Evolutionary conservation across 2,113 vertebrate genomes (phyloP).

Genomic region (Plecotus auritus): DNA sequence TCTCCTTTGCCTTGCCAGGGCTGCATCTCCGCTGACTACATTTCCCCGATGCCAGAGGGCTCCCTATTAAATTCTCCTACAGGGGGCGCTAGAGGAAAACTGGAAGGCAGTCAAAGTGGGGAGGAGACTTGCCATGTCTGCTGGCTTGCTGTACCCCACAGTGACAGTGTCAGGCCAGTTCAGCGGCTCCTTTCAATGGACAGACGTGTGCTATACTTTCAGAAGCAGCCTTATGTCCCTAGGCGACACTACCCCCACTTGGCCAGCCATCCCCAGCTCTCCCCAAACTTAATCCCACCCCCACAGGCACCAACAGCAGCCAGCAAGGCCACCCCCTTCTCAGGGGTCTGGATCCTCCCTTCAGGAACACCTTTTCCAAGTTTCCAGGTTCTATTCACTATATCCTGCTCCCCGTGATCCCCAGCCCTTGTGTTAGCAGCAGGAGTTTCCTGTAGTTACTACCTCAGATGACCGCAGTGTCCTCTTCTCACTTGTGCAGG

Average conservation of each 20-base stretch:
- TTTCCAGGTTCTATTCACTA: neutral
- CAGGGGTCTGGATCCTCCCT: neutral
- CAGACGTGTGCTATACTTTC: neutral
- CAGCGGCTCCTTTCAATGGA: neutral
- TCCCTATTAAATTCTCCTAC: neutral
- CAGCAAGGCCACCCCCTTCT: no score
- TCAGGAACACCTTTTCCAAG: fast-evolving
- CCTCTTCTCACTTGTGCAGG: neutral
- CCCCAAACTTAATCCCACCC: no score
- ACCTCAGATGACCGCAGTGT: fast-evolving
- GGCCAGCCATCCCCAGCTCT: neutral
- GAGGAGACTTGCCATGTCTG: neutral
- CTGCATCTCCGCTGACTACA: no score
- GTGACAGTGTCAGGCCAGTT: neutral
- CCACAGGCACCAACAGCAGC: fast-evolving
- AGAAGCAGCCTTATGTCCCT: neutral
- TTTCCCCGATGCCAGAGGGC: fast-evolving
- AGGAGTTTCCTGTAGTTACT: neutral
- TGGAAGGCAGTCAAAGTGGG: fast-evolving
- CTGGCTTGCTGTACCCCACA: no score
- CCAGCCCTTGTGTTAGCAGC: neutral
- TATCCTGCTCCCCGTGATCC: neutral
- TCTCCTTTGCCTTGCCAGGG: fast-evolving
- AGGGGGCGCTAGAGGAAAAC: neutral
- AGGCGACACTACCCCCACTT: neutral